phyloP scores from a whole-genome alignment of 2,797 vertebrate species.

The Lagorchestes hirsutus region DNA sequence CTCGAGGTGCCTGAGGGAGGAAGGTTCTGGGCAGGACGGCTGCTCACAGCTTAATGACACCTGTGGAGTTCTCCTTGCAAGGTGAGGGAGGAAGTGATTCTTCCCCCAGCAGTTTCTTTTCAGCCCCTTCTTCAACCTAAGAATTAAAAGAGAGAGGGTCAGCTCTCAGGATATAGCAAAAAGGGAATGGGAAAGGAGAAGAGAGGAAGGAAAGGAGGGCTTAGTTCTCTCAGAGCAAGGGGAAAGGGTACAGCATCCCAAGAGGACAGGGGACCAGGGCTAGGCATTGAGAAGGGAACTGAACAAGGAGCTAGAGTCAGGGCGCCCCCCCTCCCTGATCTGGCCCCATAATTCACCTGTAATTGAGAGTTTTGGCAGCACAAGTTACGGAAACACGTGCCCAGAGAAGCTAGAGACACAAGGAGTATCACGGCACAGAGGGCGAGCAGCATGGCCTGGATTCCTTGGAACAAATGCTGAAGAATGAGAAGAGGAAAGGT shows the following conservation, averaged over 20 bases:
- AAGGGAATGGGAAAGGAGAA: background rate
- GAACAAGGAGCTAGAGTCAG: background rate
- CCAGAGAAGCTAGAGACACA: slow-evolving; percentile 54
- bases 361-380: background rate
- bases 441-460: slow-evolving; percentile 53
- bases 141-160: background rate
- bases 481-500: background rate
- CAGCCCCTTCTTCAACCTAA: slow-evolving; percentile 52
- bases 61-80: slow-evolving; percentile 3
- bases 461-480: slow-evolving; percentile 63
- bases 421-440: slow-evolving; percentile 37
- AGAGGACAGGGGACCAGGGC: background rate
- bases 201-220: background rate
- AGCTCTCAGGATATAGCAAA: background rate
- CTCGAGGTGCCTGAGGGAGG: background rate
- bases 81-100: slow-evolving; percentile 46
- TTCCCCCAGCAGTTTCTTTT: slow-evolving; percentile 56
- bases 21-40: background rate
- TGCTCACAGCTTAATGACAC: slow-evolving; percentile 31
- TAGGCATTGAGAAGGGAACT: background rate
- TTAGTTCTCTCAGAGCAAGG: background rate
- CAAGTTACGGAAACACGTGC: background rate
- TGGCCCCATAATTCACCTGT: slow-evolving; percentile 45
- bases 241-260: background rate
- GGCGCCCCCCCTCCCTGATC: accelerated